These are phyloP conservation scores for Oreohelix idahoensis DNA, from an alignment of 1,140 invertebrate genomes.

Conservation along the genomic window DNA sequence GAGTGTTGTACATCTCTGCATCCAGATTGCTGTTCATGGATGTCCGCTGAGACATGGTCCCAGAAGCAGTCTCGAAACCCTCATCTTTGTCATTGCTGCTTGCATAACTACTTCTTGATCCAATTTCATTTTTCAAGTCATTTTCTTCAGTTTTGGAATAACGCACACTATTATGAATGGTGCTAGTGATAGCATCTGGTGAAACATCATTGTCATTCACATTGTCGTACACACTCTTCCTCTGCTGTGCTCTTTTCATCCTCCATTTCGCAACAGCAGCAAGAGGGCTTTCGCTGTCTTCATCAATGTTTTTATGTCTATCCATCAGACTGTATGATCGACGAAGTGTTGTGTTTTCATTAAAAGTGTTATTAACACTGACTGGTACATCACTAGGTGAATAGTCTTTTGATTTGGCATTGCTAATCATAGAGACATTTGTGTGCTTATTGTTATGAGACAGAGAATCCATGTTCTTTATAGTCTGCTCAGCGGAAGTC, in stretches of 20 bases:
- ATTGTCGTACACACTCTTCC: constrained; percentile 60
- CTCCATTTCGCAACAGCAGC: constrained; percentile 61
- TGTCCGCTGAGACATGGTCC: constrained; percentile 69
- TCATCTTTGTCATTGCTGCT: constrained; percentile 65
- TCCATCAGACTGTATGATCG: constrained; percentile 38
- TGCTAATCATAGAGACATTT: not conserved
- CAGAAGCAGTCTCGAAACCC: constrained; percentile 71
- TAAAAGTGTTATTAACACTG: constrained; percentile 14
- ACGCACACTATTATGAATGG: constrained; percentile 39
- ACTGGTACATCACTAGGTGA: constrained; percentile 1
- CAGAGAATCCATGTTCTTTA: not conserved
- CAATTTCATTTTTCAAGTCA: constrained; percentile 63
- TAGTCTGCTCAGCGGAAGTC: constrained; percentile 53
- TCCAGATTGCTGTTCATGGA: constrained; percentile 71
- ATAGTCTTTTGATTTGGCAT: not conserved
- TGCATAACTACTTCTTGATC: constrained; percentile 64
- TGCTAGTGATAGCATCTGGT: not conserved
- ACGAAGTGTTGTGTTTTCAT: not conserved
- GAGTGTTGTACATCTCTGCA: constrained; percentile 56
- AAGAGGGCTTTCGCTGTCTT: constrained; percentile 55
- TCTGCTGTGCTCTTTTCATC: constrained; percentile 51
- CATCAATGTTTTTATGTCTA: constrained; percentile 40
- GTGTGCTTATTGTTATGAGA: not conserved
- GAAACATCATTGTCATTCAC: constrained; percentile 43
- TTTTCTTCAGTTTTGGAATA: constrained; percentile 42